phyloP scores from a whole-genome alignment of 2,797 vertebrate genomes.

The Mallotus villosus region DNA sequence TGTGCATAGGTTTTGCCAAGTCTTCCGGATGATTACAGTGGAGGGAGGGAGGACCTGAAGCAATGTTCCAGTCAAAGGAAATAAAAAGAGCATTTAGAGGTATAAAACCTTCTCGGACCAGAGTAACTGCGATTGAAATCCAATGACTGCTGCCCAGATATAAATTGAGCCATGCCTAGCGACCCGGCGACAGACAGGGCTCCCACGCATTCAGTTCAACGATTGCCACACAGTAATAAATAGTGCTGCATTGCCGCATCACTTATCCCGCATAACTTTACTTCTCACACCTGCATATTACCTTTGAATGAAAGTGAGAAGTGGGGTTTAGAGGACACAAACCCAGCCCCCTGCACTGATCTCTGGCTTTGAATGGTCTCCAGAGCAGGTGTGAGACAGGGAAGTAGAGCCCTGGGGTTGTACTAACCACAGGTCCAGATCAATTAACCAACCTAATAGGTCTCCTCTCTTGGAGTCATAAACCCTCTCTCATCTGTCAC shows the following conservation, averaged over 20 bases:
- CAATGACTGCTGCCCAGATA: slow-evolving; percentile 54
- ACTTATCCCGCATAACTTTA: background rate
- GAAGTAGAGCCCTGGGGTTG: slow-evolving; percentile 25
- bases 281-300: background rate
- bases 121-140: slow-evolving; percentile 36
- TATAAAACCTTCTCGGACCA: slow-evolving; percentile 34
- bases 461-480: slow-evolving; percentile 44
- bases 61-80: slow-evolving; percentile 50
- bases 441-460: slow-evolving; percentile 62
- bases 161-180: slow-evolving; percentile 48
- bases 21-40: slow-evolving; percentile 57
- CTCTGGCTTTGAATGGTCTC: background rate
- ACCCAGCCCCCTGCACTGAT: background rate
- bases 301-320: background rate
- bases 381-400: background rate
- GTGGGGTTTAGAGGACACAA: background rate
- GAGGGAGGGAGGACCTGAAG: slow-evolving; percentile 46
- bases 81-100: slow-evolving; percentile 53
- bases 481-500: slow-evolving; percentile 47
- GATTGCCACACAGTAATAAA: background rate
- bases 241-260: background rate
- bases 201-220: background rate
- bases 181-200: background rate
- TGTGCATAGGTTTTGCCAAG: slow-evolving; percentile 55
- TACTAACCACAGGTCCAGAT: slow-evolving; percentile 53